These are phyloP conservation scores for Saccopteryx leptura DNA, from an alignment of 2,113 vertebrate species.

Conservation along the genomic window DNA sequence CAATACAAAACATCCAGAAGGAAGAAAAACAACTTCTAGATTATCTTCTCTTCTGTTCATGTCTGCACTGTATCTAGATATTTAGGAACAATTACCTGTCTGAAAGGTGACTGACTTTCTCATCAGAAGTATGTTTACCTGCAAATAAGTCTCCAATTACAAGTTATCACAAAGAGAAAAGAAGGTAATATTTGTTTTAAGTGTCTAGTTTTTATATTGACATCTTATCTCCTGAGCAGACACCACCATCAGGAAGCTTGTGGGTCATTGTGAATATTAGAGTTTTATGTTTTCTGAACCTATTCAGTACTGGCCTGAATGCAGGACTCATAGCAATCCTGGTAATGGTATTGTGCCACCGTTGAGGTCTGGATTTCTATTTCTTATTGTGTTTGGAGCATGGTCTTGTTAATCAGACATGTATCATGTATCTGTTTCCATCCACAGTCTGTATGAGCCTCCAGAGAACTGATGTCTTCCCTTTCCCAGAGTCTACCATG, in stretches of 20 bases:
- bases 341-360: too few species aligned
- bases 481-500: background rate
- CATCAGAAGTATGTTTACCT: background rate
- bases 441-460: background rate
- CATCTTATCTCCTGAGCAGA: background rate
- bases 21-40: background rate
- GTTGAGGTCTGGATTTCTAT: background rate
- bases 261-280: background rate
- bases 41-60: background rate
- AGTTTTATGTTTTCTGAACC: background rate
- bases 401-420: background rate
- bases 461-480: background rate
- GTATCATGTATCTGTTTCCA: background rate
- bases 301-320: background rate
- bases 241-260: too few species aligned
- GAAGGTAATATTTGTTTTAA: background rate
- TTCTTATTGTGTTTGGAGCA: background rate
- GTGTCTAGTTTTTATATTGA: background rate
- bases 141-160: slow-evolving; percentile 24
- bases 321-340: background rate
- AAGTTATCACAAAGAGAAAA: background rate
- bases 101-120: background rate
- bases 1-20: background rate
- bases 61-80: background rate
- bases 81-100: background rate